A percentile compares a stretch with the other conserved stretches of the same genome.
Conservation (phyloP, 2,888 invertebrate species). For the Nudaria mundana region DNA sequence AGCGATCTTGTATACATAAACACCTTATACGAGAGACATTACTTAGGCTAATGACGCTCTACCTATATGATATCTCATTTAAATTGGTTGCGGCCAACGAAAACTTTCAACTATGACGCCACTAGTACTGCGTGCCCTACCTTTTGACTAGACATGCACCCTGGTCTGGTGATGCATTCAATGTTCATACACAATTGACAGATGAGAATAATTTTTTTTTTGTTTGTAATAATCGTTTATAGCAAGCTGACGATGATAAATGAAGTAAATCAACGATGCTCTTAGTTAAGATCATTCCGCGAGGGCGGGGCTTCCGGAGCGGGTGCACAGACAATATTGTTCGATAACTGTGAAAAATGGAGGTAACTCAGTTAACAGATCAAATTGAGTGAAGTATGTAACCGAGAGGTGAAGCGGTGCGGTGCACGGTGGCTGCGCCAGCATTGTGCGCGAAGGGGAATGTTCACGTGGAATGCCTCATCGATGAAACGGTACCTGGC, state of each 20-base stretch:
- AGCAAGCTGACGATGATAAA: too few relatives aligned
- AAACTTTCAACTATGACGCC: not conserved
- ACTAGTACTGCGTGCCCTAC: not conserved
- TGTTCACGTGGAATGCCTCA: conserved; percentile 23
- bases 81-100: conserved; percentile 30
- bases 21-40: conserved; percentile 41
- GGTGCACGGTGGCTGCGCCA: conserved; percentile 11
- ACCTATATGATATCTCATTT: conserved; percentile 41
- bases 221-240: too few relatives aligned
- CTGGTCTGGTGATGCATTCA: too few relatives aligned
- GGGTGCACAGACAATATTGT: too few relatives aligned
- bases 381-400: conserved; percentile 78
- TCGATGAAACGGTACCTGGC: conserved; percentile 36
- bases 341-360: conserved; percentile 75
- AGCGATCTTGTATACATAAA: conserved; percentile 28
- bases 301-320: conserved; percentile 31
- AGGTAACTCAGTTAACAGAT: conserved; percentile 57
- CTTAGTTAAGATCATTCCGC: conserved; percentile 60
- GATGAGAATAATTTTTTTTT: too few relatives aligned
- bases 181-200: too few relatives aligned
- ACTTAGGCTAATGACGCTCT: conserved; percentile 35
- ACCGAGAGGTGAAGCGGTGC: conserved; percentile 32
- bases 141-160: too few relatives aligned
- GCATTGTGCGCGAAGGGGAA: conserved; percentile 24
- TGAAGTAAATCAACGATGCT: conserved; percentile 44